Evolutionary conservation across 2,113 vertebrate species (phyloP).

Genomic region (Sinocyclocheilus anshuiensis): DNA sequence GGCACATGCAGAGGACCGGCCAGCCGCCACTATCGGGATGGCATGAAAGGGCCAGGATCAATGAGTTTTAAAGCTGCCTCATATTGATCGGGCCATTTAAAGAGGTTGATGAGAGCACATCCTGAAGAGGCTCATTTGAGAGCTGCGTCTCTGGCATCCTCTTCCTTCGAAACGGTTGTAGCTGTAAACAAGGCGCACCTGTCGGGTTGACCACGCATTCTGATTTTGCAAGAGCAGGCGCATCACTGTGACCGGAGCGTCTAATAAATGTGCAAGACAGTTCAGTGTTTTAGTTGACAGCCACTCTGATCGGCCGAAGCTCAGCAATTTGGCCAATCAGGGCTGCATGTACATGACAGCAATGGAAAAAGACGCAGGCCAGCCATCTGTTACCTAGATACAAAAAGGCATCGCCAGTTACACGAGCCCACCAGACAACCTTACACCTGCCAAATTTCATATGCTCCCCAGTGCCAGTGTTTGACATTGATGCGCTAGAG

Average conservation of each 20-base stretch:
- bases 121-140: constrained; percentile 57
- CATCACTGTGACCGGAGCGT: background rate
- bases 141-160: background rate
- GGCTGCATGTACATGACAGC: constrained; percentile 37
- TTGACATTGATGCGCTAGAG: constrained; percentile 37
- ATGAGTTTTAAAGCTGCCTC: constrained; percentile 69
- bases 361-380: constrained; percentile 51
- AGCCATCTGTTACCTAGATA: constrained; percentile 54
- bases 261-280: constrained; percentile 31
- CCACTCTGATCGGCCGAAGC: constrained; percentile 10
- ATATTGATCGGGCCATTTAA: constrained; percentile 74
- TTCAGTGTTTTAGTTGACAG: background rate
- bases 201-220: background rate
- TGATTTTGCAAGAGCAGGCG: constrained; percentile 10
- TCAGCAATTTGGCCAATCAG: constrained; percentile 34
- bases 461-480: background rate
- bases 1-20: constrained; percentile 19
- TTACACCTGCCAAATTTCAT: constrained; percentile 36
- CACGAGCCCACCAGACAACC: constrained; percentile 19
- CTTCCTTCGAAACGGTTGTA: background rate
- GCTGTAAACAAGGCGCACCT: background rate
- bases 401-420: constrained; percentile 33
- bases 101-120: constrained; percentile 71
- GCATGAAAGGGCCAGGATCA: constrained; percentile 70
- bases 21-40: constrained; percentile 46